Evolutionary conservation across 2,113 vertebrate species (phyloP), one percentile per base, ranked within the genome.

Genomic region (Malurus elegans): DNA sequence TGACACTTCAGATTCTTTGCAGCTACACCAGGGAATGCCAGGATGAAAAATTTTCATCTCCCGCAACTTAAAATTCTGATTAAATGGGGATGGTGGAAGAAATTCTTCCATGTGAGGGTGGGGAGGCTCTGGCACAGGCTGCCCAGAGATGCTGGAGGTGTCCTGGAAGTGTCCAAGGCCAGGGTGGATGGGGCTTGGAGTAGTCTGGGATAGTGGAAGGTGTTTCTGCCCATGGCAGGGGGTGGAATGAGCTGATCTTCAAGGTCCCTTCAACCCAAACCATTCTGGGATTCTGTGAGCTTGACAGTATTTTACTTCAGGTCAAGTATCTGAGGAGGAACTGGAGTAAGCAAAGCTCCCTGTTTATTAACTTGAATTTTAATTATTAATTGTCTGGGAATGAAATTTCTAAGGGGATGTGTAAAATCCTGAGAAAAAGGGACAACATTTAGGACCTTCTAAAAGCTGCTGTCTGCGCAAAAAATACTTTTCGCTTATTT

Each of bases 141-240:
- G 14, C 14, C 14, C 74, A 73, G 25, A 61, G 45, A 14, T 54
- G 53, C n/a, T 83, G 42, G 42, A 47, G 31, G 58, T 73, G 36
- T 21, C 25, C 62, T 76, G 71, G 34, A 5, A 62, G 5, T 62
- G 48, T 34, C n/a, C n/a, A 6, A 60, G 38, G 45, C 17, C 51
- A 26, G 24, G 24, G 0, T 91, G 73, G 18, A 17, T 0, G 0
- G 34, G 26, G 6, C 31, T 70, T 50, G 48, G 24, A 34, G 28
- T 45, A 4, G 0, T 0, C n/a, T 79, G 45, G 7, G 34, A 0
- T 2, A 1, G 19, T 48, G 40, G 40, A 7, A 69, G 7, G 17
- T 25, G 42, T 84, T 57, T 36, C 28, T 71, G 42, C 8, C 14
- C 1, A 1, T 58, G 50, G 4, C 10, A 79, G 29, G 38, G 24